phyloP scores from a whole-genome alignment of 1,140 invertebrate species.

The Sweltsa coloradensis region DNA sequence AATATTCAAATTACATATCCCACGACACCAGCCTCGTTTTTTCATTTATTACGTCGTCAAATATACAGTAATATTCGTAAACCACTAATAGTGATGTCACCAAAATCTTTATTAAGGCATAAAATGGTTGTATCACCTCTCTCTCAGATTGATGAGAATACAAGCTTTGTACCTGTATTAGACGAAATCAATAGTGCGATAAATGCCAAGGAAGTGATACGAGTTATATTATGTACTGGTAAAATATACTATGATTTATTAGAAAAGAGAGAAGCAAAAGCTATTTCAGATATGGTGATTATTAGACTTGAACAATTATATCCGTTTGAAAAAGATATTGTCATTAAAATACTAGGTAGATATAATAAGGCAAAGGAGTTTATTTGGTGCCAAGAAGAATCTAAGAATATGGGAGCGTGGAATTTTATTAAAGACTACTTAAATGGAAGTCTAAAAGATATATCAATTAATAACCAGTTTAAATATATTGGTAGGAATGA shows the following conservation, averaged over 20 bases:
- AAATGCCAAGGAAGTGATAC: not conserved
- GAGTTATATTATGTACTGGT: not conserved
- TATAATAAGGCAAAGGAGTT: not conserved
- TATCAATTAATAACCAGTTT: not conserved
- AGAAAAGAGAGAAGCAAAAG: not conserved
- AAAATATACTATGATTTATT: not conserved
- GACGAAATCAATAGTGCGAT: not conserved
- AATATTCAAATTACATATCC: slow-evolving; percentile 29
- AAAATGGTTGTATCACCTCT: not conserved
- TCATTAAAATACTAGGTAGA: not conserved
- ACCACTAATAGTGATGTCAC: not conserved
- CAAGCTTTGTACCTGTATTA: not conserved
- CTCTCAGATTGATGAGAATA: not conserved
- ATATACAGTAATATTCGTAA: not conserved
- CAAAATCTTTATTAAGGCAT: not conserved
- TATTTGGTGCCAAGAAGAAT: not conserved
- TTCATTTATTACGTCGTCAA: not conserved
- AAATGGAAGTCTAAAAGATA: not conserved
- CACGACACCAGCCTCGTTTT: not conserved
- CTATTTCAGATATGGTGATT: not conserved
- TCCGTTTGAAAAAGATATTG: not conserved
- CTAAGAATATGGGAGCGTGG: not conserved
- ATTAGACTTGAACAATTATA: not conserved
- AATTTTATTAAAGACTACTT: not conserved
- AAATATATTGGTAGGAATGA: not conserved